Evolutionary conservation across 2,797 vertebrate species (phyloP), one percentile per base, ranked within the genome.

Genomic region (Aeoliscus strigatus): DNA sequence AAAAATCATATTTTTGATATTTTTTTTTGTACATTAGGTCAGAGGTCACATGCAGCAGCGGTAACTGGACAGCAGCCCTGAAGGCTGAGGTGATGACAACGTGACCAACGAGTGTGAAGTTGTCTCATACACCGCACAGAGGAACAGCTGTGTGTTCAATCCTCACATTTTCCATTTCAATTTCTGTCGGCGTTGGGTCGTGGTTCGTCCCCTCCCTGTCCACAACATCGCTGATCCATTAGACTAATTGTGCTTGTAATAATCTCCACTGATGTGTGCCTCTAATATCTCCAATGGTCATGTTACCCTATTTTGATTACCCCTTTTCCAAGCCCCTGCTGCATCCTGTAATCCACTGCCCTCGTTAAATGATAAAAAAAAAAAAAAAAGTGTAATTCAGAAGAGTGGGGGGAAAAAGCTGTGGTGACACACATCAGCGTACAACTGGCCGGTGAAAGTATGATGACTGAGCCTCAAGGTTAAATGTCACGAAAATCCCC

Each of bases 181-280:
- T 57, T 7, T 43, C 27, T 36, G 1, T 57, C 29, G 6, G 18
- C 44, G 41, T 63, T 21, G n/a, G n/a, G 48, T 52, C 28, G 42
- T 18, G 29, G 49, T 27, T 46, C 62, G 48, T 61, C 55, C 70
- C 60, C 66, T 70, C 77, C 66, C 65, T 18, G 11, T 63, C 75
- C 73, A 81, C 71, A 73, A 71, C 60, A 59, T 71, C 69, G 62
- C 77, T 75, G 73, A 78, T 85, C 87, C 86, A 90, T 90, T 89
- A 90, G 83, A 88, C 85, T 89, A 88, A 90, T 89, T 90, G 87
- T 86, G 64, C 70, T n/a, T 68, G 73, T 87, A 73, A 87, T 90
- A 89, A 89, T 90, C 88, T 83, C 54, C 68, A 70, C 77, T 83
- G 82, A 83, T 87, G 78, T 88, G 84, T 82, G 77, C 72, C 82